Conservation (phyloP, 2,888 invertebrate genomes). For the Callinectes sapidus region DNA sequence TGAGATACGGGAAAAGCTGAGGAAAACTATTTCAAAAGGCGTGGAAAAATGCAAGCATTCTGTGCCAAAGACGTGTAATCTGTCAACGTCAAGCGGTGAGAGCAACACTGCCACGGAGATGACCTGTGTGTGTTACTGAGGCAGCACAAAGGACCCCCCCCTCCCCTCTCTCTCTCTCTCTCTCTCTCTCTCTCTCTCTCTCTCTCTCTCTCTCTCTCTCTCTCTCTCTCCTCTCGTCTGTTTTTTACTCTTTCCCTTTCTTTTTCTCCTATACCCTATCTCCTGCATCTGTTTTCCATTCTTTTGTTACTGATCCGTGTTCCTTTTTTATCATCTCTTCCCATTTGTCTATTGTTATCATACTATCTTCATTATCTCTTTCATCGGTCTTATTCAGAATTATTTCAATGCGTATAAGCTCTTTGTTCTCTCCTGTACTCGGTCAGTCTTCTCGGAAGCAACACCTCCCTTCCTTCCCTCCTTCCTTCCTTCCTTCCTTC, state of each 20-base stretch:
- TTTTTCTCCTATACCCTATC: neutral
- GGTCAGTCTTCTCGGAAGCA: neutral
- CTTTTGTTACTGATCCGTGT: constrained; percentile 12
- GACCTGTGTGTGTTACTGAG: constrained; percentile 3
- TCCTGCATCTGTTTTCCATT: constrained; percentile 29
- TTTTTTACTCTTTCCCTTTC: neutral
- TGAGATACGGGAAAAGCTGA: neutral
- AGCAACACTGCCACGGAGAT: neutral
- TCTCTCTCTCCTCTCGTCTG: neutral
- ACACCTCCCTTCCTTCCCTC: neutral
- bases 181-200: constrained; percentile 27
- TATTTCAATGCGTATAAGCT: neutral
- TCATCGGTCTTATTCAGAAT: constrained; percentile 16
- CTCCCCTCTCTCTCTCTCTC: neutral
- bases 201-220: constrained; percentile 37
- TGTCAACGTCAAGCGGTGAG: neutral
- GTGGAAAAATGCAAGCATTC: neutral
- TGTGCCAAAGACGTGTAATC: neutral
- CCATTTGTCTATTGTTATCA: constrained; percentile 37
- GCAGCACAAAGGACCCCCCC: neutral
- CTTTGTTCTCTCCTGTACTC: neutral
- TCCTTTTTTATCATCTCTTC: neutral
- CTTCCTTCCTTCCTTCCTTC: neutral
- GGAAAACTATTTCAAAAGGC: neutral
- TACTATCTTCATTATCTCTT: constrained; percentile 33